Base-by-base conservation (phyloP, 2,888 invertebrate genomes). In the Tinea pellionella region DNA sequence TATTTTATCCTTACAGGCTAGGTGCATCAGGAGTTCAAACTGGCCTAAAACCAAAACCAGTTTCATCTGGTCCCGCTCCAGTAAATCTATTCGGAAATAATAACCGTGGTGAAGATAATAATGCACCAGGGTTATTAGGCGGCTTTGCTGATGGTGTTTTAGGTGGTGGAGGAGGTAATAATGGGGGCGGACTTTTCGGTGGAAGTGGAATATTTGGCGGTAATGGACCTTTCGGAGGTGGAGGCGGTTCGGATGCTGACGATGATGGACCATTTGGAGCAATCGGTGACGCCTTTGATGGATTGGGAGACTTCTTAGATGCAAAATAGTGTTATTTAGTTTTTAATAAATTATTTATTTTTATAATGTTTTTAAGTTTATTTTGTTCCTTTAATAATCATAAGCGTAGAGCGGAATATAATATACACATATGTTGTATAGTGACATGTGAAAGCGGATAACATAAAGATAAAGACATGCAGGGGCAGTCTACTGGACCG, bases 41-140 rank as follows among this genome's bases (percentile, higher is more conserved):
- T n/a, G 86, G 86, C 1, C 68, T 84, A 51, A 86, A 85, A 64
- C 88, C 87, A 1, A 80, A 84, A 63, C 86, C 85, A 32, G 69
- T 76, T 53, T 77, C 79, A 55, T 72, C 78, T 15, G 85, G 81
- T 4, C 86, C 86, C 1, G 74, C 75, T 56, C 81, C 87, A 41
- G 72, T 83, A 3, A 85, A 65, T 65, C 70, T 88, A 7, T 86
- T 78, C 64, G 82, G 85, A 30, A 79, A 68, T 60, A 71, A 70
- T 59, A 68, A 69, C 9, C 61, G 63, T 37, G 73, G 74, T 37
- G 69, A 72, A 16, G 58, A 60, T 18, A 71, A 75, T 42, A 69
- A 68, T 29, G 65, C 65, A 41, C 67, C 66, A 19, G 61, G 60
- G 3, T 59, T 61, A 13, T 59, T 59, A 24, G 64, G 63, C 16